A percentile compares a stretch with the other conserved stretches of the same genome.
These are phyloP conservation scores for Taenaris catops DNA, from an alignment of 2,888 invertebrate species.

Conservation along the genomic window DNA sequence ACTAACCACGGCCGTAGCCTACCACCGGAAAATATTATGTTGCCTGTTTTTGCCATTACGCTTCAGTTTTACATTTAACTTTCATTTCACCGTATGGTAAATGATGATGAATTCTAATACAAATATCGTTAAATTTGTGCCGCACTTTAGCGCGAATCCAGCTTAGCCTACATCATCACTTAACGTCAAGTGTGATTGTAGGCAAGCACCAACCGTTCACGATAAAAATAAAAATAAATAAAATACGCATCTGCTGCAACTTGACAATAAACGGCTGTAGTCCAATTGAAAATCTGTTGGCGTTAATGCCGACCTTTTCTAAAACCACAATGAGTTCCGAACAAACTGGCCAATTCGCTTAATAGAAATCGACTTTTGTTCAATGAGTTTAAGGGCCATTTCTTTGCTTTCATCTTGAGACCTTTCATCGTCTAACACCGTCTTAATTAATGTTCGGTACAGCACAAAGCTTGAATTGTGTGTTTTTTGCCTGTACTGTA, in stretches of 20 bases:
- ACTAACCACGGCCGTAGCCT: no score
- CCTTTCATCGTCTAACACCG: constrained; percentile 44
- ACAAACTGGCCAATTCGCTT: constrained; percentile 36
- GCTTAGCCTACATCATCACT: no score
- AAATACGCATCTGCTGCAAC: constrained; percentile 2
- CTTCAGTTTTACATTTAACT: no score
- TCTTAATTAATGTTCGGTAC: constrained; percentile 70
- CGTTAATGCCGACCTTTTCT: constrained; percentile 40
- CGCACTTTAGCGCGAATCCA: no score
- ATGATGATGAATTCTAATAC: no score
- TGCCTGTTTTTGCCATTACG: no score
- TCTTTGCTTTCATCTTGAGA: constrained; percentile 31
- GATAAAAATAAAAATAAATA: no score
- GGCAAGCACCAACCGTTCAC: no score
- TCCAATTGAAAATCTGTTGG: constrained; percentile 33
- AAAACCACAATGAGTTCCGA: constrained; percentile 45
- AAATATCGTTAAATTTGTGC: no score
- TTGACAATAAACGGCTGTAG: constrained; percentile 21
- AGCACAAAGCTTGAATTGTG: constrained; percentile 64
- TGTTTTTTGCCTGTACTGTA: constrained; percentile 48
- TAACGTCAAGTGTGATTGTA: no score
- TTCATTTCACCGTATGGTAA: no score
- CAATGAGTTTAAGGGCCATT: constrained; percentile 28
- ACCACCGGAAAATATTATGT: no score
- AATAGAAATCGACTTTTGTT: constrained; percentile 31